Evolutionary conservation across 2,888 invertebrate genomes (phyloP), one percentile per base, ranked within the genome.

Genomic region (Sisyra terminalis): DNA sequence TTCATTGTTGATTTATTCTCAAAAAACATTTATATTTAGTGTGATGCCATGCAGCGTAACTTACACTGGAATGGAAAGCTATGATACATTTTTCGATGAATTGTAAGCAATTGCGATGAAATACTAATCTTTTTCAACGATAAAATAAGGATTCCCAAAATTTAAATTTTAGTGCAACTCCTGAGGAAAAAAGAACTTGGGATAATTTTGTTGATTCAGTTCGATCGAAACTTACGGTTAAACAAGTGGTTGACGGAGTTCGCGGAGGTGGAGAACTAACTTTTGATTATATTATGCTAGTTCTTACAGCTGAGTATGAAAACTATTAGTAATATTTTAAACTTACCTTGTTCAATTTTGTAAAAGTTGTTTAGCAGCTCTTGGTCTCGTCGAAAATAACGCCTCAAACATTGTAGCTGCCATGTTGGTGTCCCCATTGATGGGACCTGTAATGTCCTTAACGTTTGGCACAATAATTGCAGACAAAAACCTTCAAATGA

Each of bases 381-480:
- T 87, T 44, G 87, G 87, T 36, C 63, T 88, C 32, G 75, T 84
- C 16, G 87, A 87, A 59, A 84, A 84, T 62, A 86, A 82, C 55
- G 76, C 85, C 5, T 82, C 87, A 1, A 79, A 84, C 52, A 78
- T 88, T 48, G 77, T 78, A 15, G 81, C 80, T 17, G 80, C 80
- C 17, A 81, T 81, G 80, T 59, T 81, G 52, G 79, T 82, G 1
- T 81, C 80, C 2, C 81, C 81, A 0, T 65, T 82, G 9, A 81
- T 81, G 81, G 85, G 85, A 1, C 87, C 87, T 1, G 86, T 87
- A 10, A 79, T 87, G 75, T 86, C 85, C n/a, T 74, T 83, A 48
- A 84, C 85, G 42, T 87, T 87, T 57, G 87, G 86, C 6, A 73
- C 78, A 15, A 80, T 84, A 46, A 83, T 87, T 51, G 71, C 81